Percentiles rank a stretch among this genome's conserved stretches.
Evolutionary conservation across 2,888 invertebrate genomes (phyloP).

Genomic region (Metallyticus violacea): DNA sequence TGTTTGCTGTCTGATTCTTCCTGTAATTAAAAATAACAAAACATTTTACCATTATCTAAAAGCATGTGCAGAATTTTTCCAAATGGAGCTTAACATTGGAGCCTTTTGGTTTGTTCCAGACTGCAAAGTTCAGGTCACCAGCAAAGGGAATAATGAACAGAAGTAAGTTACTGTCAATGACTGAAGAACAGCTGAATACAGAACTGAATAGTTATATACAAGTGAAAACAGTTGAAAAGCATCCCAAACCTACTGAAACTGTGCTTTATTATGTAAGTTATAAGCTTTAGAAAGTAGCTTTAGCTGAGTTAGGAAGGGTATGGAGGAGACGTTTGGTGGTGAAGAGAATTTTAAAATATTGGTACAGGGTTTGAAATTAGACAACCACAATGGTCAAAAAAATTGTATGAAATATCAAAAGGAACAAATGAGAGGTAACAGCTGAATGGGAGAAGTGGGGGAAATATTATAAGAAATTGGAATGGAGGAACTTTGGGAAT

Average conservation of each 20-base stretch:
- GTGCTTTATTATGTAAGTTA: constrained; percentile 50
- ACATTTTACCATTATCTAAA: too few species aligned
- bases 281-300: neutral
- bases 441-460: too few species aligned
- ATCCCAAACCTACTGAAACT: constrained; percentile 43
- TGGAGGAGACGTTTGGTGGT: too few species aligned
- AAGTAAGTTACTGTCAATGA: constrained; percentile 54
- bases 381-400: neutral
- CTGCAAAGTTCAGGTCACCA: constrained; percentile 43
- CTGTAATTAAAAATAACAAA: too few species aligned
- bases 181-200: constrained; percentile 62
- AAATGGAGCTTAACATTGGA: neutral
- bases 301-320: too few species aligned
- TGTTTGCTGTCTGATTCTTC: too few species aligned
- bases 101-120: neutral
- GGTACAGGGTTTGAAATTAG: neutral
- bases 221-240: constrained; percentile 61
- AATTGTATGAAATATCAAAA: too few species aligned
- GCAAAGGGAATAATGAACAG: constrained; percentile 54
- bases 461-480: too few species aligned
- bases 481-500: too few species aligned
- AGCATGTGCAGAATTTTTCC: too few species aligned
- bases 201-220: constrained; percentile 66
- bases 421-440: too few species aligned
- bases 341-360: too few species aligned